These are phyloP conservation scores for Thumatha senex DNA, from an alignment of 2,888 invertebrate species.

Conservation along the genomic window DNA sequence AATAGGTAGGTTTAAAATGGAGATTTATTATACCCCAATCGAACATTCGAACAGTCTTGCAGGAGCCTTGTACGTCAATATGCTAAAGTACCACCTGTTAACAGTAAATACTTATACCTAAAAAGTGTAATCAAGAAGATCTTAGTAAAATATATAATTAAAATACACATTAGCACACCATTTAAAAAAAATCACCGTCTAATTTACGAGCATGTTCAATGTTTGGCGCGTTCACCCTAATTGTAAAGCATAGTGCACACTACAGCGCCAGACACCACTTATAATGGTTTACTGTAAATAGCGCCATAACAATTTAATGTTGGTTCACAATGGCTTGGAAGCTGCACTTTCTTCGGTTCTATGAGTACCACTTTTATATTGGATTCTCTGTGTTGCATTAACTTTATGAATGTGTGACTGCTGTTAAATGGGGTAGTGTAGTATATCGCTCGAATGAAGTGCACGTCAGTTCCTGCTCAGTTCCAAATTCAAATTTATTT, in stretches of 20 bases:
- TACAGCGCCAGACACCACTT: conserved; percentile 54
- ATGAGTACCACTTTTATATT: conserved; percentile 18
- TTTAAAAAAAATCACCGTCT: background rate
- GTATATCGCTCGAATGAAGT: no score
- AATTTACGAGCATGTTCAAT: conserved; percentile 8
- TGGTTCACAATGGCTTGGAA: conserved; percentile 40
- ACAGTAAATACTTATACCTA: no score
- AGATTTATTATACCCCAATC: no score
- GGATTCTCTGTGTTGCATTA: conserved; percentile 3
- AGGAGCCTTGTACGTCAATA: no score
- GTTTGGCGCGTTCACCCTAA: conserved; percentile 20
- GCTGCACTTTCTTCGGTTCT: conserved; percentile 32
- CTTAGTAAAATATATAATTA: no score
- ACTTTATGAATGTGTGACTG: background rate
- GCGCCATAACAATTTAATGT: conserved; percentile 55
- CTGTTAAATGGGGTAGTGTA: background rate
- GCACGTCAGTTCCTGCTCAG: no score
- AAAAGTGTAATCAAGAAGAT: no score
- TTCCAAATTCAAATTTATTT: no score
- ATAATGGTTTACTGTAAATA: conserved; percentile 56
- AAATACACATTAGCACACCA: background rate
- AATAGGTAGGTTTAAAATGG: no score
- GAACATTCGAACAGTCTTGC: no score
- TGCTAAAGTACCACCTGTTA: no score
- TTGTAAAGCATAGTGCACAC: conserved; percentile 46